Evolutionary conservation across 2,888 invertebrate genomes (phyloP).

Genomic region (Polymixis lichenea): DNA sequence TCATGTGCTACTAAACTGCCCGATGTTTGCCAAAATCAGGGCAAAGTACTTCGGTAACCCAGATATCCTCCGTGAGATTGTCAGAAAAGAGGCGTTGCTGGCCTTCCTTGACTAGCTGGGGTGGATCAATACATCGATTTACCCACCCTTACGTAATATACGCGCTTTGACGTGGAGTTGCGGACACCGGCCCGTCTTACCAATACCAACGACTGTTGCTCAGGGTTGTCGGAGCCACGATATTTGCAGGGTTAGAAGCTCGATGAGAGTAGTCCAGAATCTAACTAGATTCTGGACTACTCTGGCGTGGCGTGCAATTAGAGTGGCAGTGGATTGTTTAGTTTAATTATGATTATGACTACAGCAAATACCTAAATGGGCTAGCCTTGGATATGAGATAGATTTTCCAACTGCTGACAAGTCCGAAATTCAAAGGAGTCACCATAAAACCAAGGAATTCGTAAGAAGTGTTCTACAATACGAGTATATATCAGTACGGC

Average conservation of each 20-base stretch:
- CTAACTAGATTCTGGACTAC: too few relatives aligned
- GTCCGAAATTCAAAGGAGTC: background rate
- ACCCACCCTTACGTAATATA: too few relatives aligned
- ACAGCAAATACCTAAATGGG: background rate
- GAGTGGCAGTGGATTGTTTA: background rate
- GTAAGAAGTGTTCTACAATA: constrained; percentile 22
- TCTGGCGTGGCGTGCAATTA: background rate
- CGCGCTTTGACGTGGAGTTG: too few relatives aligned
- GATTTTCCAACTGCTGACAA: background rate
- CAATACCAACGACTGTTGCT: background rate
- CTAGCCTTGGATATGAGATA: background rate
- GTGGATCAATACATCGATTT: too few relatives aligned
- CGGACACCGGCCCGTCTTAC: too few relatives aligned
- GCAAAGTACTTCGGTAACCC: too few relatives aligned
- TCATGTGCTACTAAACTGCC: too few relatives aligned
- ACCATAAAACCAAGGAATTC: constrained; percentile 12
- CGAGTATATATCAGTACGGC: constrained; percentile 15
- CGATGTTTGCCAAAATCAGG: too few relatives aligned
- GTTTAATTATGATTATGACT: background rate
- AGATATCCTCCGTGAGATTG: too few relatives aligned
- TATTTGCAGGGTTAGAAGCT: background rate
- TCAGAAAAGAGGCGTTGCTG: too few relatives aligned
- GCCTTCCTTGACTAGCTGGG: too few relatives aligned
- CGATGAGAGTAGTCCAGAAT: background rate
- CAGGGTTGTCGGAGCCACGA: background rate